Conservation (phyloP, 2,113 vertebrate species). For the Verasper variegatus region DNA sequence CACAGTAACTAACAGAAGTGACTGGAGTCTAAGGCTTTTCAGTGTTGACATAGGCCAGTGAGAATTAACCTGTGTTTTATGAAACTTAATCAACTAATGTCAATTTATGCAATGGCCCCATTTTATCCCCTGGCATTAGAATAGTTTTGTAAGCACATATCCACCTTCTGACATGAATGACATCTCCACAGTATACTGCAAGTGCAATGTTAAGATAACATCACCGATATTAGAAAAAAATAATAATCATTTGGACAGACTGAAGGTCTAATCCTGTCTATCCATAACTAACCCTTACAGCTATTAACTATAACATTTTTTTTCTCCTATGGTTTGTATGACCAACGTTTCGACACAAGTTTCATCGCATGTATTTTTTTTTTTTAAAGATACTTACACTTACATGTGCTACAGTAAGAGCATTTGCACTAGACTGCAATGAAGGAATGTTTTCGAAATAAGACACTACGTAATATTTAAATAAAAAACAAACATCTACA, state of each 20-base stretch:
- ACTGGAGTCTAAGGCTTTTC: slow-evolving; percentile 70
- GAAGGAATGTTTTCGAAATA: slow-evolving; percentile 89
- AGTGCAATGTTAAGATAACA: slow-evolving; percentile 49
- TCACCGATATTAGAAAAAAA: slow-evolving; percentile 42
- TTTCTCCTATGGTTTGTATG: slow-evolving; percentile 58
- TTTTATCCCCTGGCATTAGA: slow-evolving; percentile 27
- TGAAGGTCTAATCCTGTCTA: slow-evolving; percentile 50
- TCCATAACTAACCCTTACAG: slow-evolving; percentile 56
- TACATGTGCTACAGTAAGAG: slow-evolving; percentile 81
- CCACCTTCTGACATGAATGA: slow-evolving; percentile 46
- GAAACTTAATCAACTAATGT: slow-evolving; percentile 7
- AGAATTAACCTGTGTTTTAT: slow-evolving; percentile 25
- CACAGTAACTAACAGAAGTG: slow-evolving; percentile 47
- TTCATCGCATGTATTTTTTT: slow-evolving; percentile 53
- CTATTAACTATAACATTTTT: slow-evolving; percentile 49
- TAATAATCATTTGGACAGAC: slow-evolving; percentile 46
- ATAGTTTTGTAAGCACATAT: slow-evolving; percentile 40
- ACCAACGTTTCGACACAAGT: slow-evolving; percentile 54
- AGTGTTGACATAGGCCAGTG: slow-evolving; percentile 30
- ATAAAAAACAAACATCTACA: slow-evolving; percentile 81
- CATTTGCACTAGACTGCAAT: slow-evolving; percentile 83
- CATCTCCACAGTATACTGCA: slow-evolving; percentile 54
- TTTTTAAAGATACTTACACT: slow-evolving; percentile 69
- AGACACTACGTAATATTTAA: slow-evolving; percentile 84
- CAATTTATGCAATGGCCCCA: slow-evolving; percentile 27